These are phyloP conservation scores for Cyrtodaria siliqua DNA, from an alignment of 2,888 invertebrate genomes.

Conservation along the genomic window DNA sequence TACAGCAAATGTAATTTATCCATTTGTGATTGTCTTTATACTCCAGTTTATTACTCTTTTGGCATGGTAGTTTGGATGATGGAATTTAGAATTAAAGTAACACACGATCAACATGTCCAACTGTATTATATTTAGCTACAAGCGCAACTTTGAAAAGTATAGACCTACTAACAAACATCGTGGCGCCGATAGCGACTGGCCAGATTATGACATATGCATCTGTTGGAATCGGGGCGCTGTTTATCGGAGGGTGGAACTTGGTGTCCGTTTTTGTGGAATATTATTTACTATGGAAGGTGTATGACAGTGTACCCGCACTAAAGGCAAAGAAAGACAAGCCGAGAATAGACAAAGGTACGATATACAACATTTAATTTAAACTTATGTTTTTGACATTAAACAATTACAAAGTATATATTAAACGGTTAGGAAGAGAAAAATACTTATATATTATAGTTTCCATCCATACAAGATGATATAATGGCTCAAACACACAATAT, in stretches of 20 bases:
- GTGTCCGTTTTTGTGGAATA: slow-evolving; percentile 87
- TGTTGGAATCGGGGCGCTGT: slow-evolving; percentile 79
- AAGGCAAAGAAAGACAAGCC: slow-evolving; percentile 2
- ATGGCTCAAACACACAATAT: no score
- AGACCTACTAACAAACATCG: slow-evolving; percentile 86
- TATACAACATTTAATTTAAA: neutral
- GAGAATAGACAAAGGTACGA: slow-evolving; percentile 55
- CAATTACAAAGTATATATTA: no score
- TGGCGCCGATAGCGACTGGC: slow-evolving; percentile 87
- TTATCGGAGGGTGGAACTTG: slow-evolving; percentile 86
- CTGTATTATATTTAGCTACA: no score
- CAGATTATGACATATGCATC: slow-evolving; percentile 85
- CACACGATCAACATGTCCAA: no score
- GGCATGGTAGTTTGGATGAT: no score
- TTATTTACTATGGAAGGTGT: slow-evolving; percentile 85
- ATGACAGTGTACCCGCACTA: slow-evolving; percentile 85
- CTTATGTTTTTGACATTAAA: neutral
- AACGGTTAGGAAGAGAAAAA: no score
- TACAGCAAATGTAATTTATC: no score
- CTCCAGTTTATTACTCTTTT: no score
- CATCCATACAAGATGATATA: no score
- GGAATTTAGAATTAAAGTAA: no score
- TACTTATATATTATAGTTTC: no score
- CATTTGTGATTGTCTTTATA: no score
- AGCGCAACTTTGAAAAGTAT: slow-evolving; percentile 87